A percentile compares a stretch with the other conserved stretches of the same genome.
These are phyloP conservation scores for Ophion costatus DNA, from an alignment of 2,888 invertebrate genomes.

Conservation along the genomic window DNA sequence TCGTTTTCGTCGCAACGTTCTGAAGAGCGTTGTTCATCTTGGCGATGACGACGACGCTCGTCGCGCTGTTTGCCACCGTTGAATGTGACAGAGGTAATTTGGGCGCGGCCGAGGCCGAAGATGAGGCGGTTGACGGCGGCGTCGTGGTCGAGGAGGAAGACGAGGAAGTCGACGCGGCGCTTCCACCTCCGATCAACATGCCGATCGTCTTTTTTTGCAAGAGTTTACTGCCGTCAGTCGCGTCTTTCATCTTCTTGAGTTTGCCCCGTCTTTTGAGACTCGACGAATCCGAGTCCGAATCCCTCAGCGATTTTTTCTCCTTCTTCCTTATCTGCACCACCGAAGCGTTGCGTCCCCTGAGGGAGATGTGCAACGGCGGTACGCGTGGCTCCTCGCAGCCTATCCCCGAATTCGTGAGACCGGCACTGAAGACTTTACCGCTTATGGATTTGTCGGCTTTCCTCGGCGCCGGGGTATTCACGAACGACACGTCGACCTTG, in stretches of 20 bases:
- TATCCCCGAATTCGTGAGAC: conserved; percentile 74
- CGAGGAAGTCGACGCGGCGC: conserved; percentile 9
- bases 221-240: conserved; percentile 79
- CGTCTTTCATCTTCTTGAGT: conserved; percentile 85
- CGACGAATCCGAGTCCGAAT: conserved; percentile 81
- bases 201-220: conserved; percentile 81
- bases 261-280: conserved; percentile 82
- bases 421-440: conserved; percentile 83
- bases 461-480: conserved; percentile 84
- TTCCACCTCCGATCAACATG: conserved; percentile 76
- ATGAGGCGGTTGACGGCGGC: not conserved
- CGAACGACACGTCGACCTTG: conserved; percentile 92
- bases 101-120: conserved; percentile 72
- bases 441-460: conserved; percentile 84
- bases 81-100: conserved; percentile 81
- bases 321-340: conserved; percentile 93
- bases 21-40: conserved; percentile 81
- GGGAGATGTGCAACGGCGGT: conserved; percentile 94
- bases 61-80: conserved; percentile 78
- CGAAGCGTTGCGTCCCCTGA: conserved; percentile 91
- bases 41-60: conserved; percentile 70
- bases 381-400: conserved; percentile 90
- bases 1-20: conserved; percentile 78
- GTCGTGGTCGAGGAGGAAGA: not conserved
- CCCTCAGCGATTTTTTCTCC: conserved; percentile 86